A percentile compares a stretch with the other conserved stretches of the same genome.
Evolutionary conservation across 2,888 invertebrate species (phyloP).

Genomic region (Cataglyphis cursor): DNA sequence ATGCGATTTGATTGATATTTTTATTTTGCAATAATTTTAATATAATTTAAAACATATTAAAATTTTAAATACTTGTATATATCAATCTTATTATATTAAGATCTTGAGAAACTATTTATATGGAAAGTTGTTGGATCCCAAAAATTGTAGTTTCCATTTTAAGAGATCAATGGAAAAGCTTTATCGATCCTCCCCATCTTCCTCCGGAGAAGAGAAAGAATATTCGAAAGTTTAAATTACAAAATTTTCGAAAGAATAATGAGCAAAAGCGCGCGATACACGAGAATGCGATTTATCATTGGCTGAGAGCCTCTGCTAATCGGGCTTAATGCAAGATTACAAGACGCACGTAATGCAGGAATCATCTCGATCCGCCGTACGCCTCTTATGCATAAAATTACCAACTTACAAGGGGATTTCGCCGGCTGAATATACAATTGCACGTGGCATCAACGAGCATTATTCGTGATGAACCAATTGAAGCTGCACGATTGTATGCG

Average conservation of each 20-base stretch:
- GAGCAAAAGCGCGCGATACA: background rate
- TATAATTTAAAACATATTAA: background rate
- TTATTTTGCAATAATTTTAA: background rate
- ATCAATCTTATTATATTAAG: background rate
- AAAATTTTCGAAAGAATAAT: background rate
- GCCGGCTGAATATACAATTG: constrained; percentile 50
- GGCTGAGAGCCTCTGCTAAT: background rate
- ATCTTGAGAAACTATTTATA: background rate
- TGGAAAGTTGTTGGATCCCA: background rate
- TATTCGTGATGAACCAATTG: constrained; percentile 51
- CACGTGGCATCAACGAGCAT: constrained; percentile 40
- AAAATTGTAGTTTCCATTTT: background rate
- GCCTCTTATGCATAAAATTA: constrained; percentile 57
- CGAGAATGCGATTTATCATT: constrained; percentile 9
- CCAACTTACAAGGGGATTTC: constrained; percentile 54
- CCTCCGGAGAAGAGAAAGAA: background rate
- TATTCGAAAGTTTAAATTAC: background rate
- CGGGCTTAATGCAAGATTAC: constrained; percentile 29
- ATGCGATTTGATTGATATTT: background rate
- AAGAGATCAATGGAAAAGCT: background rate
- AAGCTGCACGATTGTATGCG: constrained; percentile 29
- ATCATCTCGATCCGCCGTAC: constrained; percentile 40
- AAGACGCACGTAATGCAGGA: constrained; percentile 34
- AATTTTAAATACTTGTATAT: background rate
- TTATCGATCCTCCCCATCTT: background rate